Evolutionary conservation across 2,888 invertebrate species (phyloP), one percentile per base, ranked within the genome.

Genomic region (Bursaphelenchus okinawaensis): DNA sequence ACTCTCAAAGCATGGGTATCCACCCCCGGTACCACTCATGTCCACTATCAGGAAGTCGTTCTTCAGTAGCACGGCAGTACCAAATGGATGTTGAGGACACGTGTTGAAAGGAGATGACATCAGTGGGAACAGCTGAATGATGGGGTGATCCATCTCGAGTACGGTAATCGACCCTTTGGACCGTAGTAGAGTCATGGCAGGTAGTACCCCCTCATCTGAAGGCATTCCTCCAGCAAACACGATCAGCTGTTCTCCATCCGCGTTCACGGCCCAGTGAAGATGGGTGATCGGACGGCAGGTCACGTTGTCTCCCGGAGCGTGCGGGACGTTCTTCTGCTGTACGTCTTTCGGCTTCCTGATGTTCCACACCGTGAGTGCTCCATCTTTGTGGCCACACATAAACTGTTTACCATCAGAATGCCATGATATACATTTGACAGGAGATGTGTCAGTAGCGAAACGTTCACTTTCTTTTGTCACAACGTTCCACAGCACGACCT

Each of bases 41-140:
- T 98, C 98, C 84, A 98, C 92, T 82, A 96, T 90, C 84, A 98
- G 94, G 84, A 98, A 88, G 87, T 98, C 96, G 87, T 93, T 92
- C 86, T 93, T 93, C 77, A 98, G 89, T 68, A 98, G 88, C 78
- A 96, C 96, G 82, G 94, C 92, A 84, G 98, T 91, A 83, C 93
- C 95, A 85, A 92, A 93, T 61, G 98, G 96, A 84, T 96, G 95
- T 86, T 94, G 94, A 84, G 91, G 89, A 85, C 94, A 66, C 51
- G 58, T 67, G 16, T 59, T 87, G 88, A 91, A 95, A 23, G 94
- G 94, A 76, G 91, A 92, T 85, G 93, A 92, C 86, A 93, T 93
- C 66, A 73, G 54, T 4, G 76, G 62, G n/a, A 59, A 55, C 57
- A 75, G 50, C 19, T 55, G 68, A 70, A 96, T 89, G 70, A 98